These are phyloP conservation scores for Clepsis dumicolana DNA, from an alignment of 2,888 invertebrate species.

Conservation along the genomic window DNA sequence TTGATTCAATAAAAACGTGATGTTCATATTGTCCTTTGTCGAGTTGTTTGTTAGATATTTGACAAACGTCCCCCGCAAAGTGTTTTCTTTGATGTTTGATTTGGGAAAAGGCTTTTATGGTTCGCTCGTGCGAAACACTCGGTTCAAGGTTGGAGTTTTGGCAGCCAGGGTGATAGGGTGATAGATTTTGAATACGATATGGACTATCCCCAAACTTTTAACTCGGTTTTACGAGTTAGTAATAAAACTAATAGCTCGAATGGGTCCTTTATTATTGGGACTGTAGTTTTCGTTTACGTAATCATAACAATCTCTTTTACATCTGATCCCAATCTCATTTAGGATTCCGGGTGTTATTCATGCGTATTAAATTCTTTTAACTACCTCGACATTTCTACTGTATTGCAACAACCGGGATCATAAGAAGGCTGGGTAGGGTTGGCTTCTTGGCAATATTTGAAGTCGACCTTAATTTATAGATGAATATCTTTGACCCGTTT, in stretches of 20 bases:
- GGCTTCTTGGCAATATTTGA: background rate
- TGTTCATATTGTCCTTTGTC: background rate
- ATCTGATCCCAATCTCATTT: too few relatives aligned
- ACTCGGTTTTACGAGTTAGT: background rate
- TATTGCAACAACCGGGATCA: too few relatives aligned
- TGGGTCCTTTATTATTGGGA: background rate
- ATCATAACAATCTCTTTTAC: too few relatives aligned
- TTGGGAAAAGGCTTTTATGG: constrained; percentile 30
- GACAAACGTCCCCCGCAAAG: constrained; percentile 2
- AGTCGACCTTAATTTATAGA: background rate
- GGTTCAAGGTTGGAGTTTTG: constrained; percentile 36
- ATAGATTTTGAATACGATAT: background rate
- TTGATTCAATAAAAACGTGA: background rate
- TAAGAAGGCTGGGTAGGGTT: too few relatives aligned
- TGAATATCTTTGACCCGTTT: background rate
- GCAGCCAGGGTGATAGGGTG: constrained; percentile 11
- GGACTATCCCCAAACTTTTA: constrained; percentile 12
- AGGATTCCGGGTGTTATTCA: too few relatives aligned
- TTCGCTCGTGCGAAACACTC: constrained; percentile 23
- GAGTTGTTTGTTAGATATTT: constrained; percentile 5
- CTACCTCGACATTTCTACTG: too few relatives aligned
- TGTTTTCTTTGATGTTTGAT: constrained; percentile 30
- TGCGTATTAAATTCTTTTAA: too few relatives aligned
- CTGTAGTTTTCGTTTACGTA: background rate
- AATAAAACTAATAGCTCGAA: background rate